Percentiles rank a stretch among this genome's conserved stretches.
phyloP scores from a whole-genome alignment of 2,797 vertebrate genomes.

The Oryzias sinensis region DNA sequence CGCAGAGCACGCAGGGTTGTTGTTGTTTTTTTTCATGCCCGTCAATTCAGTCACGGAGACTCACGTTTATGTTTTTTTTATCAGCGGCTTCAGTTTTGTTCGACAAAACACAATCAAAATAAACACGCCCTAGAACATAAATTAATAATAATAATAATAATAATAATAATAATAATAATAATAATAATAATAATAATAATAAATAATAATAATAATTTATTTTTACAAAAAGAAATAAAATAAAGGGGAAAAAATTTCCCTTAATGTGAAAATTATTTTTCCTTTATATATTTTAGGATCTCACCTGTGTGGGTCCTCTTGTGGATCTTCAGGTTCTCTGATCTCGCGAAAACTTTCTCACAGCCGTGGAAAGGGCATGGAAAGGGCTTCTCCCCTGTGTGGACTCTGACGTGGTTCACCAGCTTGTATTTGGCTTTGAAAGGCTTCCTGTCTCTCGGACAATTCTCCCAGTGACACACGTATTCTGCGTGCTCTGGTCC shows the following conservation, averaged over 20 bases:
- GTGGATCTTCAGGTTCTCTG: slow-evolving; percentile 82
- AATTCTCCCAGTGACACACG: slow-evolving; percentile 79
- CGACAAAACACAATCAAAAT: slow-evolving; percentile 1
- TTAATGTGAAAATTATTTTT: slow-evolving; percentile 16
- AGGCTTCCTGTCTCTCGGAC: slow-evolving; percentile 71
- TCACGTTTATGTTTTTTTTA: not conserved
- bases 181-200: not conserved
- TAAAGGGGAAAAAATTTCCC: not conserved
- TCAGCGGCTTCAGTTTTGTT: slow-evolving; percentile 1
- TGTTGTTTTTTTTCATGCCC: slow-evolving; percentile 2
- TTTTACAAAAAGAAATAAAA: too few species aligned
- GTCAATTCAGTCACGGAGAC: slow-evolving; percentile 15
- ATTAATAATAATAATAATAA: not conserved
- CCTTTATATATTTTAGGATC: slow-evolving; percentile 36
- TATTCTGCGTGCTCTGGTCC: slow-evolving; percentile 73
- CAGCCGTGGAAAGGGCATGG: slow-evolving; percentile 74
- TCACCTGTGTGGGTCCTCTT: slow-evolving; percentile 83
- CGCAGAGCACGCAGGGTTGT: slow-evolving; percentile 9
- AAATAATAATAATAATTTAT: not conserved
- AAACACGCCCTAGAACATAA: not conserved
- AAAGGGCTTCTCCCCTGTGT: slow-evolving; percentile 77
- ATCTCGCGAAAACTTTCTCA: slow-evolving; percentile 79
- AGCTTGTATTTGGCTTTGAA: slow-evolving; percentile 82
- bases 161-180: slow-evolving; percentile 1
- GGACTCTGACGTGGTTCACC: slow-evolving; percentile 77